These are phyloP conservation scores for Crax fasciolata DNA, from an alignment of 2,797 vertebrate species.

Conservation along the genomic window DNA sequence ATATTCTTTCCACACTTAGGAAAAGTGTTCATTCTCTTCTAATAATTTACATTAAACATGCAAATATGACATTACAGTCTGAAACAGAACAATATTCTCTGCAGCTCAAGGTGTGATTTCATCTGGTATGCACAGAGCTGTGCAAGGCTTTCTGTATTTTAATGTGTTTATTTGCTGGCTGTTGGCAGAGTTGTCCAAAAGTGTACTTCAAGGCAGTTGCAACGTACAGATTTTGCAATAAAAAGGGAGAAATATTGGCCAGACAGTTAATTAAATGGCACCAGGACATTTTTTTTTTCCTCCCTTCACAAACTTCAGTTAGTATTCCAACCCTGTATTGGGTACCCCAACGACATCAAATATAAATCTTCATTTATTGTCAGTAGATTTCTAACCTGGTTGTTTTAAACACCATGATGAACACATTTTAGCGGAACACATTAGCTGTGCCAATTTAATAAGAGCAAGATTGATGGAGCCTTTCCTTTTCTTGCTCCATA, in stretches of 20 bases:
- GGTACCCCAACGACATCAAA: not conserved
- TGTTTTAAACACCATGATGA: conserved; percentile 51
- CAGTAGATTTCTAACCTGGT: conserved; percentile 44
- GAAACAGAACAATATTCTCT: not conserved
- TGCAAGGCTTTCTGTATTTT: not conserved
- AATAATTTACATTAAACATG: not conserved
- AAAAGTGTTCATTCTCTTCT: not conserved
- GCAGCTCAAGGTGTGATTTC: not conserved
- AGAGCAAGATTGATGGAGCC: not conserved
- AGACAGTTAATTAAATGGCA: conserved; percentile 71
- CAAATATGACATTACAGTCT: not conserved
- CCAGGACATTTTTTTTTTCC: not conserved
- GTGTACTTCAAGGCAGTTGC: conserved; percentile 2
- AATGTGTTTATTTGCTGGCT: conserved; percentile 50
- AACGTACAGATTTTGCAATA: conserved; percentile 71
- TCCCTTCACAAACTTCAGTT: conserved; percentile 45
- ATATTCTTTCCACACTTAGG: not conserved
- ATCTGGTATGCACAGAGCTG: not conserved
- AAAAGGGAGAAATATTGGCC: conserved; percentile 45
- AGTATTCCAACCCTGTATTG: conserved; percentile 41
- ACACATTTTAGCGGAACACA: conserved; percentile 48
- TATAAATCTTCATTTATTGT: conserved; percentile 30
- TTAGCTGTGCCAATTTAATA: conserved; percentile 25
- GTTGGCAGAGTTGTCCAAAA: conserved; percentile 39
- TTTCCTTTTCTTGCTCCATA: not conserved